These are phyloP conservation scores for Watersipora subatra DNA, from an alignment of 1,140 invertebrate species.

Conservation along the genomic window DNA sequence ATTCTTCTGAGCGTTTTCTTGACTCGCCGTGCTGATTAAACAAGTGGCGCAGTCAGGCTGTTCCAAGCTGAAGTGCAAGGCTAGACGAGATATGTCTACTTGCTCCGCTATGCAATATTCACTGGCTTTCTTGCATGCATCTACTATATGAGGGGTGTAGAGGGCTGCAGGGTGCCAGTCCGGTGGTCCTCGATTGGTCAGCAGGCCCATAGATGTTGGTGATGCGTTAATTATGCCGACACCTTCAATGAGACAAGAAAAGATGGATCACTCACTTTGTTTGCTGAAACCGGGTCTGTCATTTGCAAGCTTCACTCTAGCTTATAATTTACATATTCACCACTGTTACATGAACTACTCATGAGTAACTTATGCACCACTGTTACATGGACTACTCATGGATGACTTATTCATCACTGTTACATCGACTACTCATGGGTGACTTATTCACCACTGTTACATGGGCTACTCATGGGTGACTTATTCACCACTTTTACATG, in stretches of 20 bases:
- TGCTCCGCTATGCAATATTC: slow-evolving; percentile 34
- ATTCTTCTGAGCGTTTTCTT: slow-evolving; percentile 23
- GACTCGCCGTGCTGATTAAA: slow-evolving; percentile 29
- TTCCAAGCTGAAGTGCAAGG: slow-evolving; percentile 24
- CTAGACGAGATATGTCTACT: slow-evolving; percentile 33
- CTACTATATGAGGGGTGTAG: slow-evolving; percentile 49
- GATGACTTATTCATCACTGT: no score
- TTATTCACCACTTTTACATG: no score
- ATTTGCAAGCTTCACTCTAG: no score
- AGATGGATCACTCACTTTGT: no score
- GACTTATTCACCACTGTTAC: no score
- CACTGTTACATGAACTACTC: no score
- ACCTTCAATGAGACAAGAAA: slow-evolving; percentile 41
- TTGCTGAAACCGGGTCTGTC: no score
- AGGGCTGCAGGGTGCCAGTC: slow-evolving; percentile 65
- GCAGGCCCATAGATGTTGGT: slow-evolving; percentile 62
- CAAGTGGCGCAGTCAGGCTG: slow-evolving; percentile 24
- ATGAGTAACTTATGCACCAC: no score
- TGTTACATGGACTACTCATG: no score
- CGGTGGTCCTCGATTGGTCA: slow-evolving; percentile 60
- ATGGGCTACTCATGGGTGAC: no score
- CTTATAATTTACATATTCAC: no score
- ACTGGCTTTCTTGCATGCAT: slow-evolving; percentile 36
- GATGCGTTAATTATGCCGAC: slow-evolving; percentile 72
- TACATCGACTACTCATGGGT: no score